Conservation (phyloP, 2,113 vertebrate species). For the Tetrax tetrax region DNA sequence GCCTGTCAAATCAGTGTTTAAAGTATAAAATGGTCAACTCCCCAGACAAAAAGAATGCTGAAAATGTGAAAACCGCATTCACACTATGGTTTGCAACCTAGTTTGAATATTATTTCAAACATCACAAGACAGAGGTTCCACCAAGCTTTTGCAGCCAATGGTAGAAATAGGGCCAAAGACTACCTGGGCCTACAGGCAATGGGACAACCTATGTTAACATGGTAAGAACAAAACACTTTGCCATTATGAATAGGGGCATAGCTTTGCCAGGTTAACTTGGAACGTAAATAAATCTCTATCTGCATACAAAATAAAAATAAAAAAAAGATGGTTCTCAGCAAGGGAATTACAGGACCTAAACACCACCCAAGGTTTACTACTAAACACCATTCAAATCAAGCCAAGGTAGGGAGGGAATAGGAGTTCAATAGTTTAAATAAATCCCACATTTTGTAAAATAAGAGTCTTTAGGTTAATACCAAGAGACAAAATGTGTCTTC, state of each 20-base stretch:
- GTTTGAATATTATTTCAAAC: neutral
- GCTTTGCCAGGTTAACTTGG: neutral
- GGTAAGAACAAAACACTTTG: neutral
- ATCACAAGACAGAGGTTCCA: neutral
- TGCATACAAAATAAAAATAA: neutral
- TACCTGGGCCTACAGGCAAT: neutral
- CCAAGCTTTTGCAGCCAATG: neutral
- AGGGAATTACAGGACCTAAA: neutral
- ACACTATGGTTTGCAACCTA: neutral
- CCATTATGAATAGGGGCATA: neutral
- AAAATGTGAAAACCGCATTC: neutral
- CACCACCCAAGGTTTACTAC: neutral
- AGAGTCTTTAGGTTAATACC: neutral
- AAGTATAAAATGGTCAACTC: neutral
- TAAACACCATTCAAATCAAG: neutral
- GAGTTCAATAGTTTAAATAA: neutral
- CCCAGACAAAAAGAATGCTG: neutral
- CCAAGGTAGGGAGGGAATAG: neutral
- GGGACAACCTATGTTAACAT: neutral
- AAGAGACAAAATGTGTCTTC: neutral
- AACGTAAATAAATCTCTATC: neutral
- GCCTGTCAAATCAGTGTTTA: neutral
- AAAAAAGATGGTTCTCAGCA: neutral
- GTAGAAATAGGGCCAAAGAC: neutral
- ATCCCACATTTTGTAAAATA: neutral